Conservation (phyloP, 2,888 invertebrate genomes). For the Rutpela maculata region DNA sequence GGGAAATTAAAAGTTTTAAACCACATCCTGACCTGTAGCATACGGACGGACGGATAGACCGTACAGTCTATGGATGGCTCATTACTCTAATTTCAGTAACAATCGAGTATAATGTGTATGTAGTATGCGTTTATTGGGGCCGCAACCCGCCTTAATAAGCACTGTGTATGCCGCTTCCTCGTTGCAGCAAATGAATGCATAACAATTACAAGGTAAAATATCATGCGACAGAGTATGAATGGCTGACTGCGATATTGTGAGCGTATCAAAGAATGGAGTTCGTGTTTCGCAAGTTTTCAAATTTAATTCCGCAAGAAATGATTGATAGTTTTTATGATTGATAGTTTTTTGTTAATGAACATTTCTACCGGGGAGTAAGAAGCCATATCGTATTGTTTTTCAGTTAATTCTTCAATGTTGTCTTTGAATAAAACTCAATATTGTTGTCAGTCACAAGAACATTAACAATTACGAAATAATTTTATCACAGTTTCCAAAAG, state of each 20-base stretch:
- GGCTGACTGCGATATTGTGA: constrained; percentile 39
- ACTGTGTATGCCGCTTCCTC: constrained; percentile 68
- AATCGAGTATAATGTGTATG: constrained; percentile 67
- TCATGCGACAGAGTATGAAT: constrained; percentile 54
- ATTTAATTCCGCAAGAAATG: not conserved
- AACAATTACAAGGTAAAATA: constrained; percentile 56
- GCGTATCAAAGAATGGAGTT: not conserved
- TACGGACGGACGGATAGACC: constrained; percentile 38
- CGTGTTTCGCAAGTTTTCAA: not conserved
- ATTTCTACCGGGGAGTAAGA: too few species aligned
- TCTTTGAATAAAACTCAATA: too few species aligned
- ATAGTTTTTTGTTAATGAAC: too few species aligned
- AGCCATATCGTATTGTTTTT: too few species aligned
- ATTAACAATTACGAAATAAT: too few species aligned
- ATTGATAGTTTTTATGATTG: too few species aligned
- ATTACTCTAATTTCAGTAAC: constrained; percentile 69
- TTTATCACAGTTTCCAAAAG: too few species aligned
- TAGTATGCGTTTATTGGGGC: constrained; percentile 68
- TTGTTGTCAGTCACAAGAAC: too few species aligned
- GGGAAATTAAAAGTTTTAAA: constrained; percentile 58
- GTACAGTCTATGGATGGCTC: constrained; percentile 58
- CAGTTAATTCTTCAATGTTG: too few species aligned
- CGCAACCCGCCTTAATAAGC: constrained; percentile 71
- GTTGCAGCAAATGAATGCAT: constrained; percentile 66
- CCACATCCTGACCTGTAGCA: constrained; percentile 59